These are phyloP conservation scores for Cercopithecus diana DNA, from an alignment of 2,797 vertebrate species.

Conservation along the genomic window DNA sequence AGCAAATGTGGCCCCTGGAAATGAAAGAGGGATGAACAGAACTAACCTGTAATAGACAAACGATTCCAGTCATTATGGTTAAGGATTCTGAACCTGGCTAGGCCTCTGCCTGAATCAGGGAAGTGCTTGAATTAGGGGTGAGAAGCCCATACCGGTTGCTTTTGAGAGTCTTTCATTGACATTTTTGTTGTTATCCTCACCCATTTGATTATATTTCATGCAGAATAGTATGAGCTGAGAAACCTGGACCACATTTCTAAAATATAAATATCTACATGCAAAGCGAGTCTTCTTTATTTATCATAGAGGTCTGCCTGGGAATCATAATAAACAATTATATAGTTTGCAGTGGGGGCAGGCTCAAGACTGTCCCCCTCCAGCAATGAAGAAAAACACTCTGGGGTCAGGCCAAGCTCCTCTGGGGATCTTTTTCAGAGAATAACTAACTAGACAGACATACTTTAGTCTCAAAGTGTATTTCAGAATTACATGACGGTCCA, in stretches of 20 bases:
- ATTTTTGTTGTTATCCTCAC: background rate
- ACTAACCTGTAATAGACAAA: background rate
- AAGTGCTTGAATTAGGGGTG: background rate
- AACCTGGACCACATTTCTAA: constrained; percentile 61
- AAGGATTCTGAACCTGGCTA: background rate
- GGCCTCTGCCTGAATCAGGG: background rate
- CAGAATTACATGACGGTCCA: constrained; percentile 37
- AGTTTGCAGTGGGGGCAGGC: background rate
- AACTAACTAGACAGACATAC: constrained; percentile 64
- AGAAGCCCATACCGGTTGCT: background rate
- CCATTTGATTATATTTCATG: background rate
- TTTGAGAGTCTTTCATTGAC: background rate
- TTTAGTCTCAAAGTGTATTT: constrained; percentile 50
- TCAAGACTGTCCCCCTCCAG: background rate
- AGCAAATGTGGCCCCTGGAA: background rate
- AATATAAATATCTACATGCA: constrained; percentile 60
- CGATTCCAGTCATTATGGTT: rapidly evolving
- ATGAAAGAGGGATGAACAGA: background rate
- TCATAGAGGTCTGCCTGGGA: constrained; percentile 44
- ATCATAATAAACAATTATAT: constrained; percentile 64
- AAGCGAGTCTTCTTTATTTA: constrained; percentile 63
- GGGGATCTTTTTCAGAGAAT: constrained; percentile 43
- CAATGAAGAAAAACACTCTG: constrained; percentile 49
- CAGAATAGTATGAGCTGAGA: constrained; percentile 15
- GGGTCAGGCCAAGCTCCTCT: constrained; percentile 47